Conservation (phyloP, 1,140 invertebrate genomes). For the Drosophila sucinea region DNA sequence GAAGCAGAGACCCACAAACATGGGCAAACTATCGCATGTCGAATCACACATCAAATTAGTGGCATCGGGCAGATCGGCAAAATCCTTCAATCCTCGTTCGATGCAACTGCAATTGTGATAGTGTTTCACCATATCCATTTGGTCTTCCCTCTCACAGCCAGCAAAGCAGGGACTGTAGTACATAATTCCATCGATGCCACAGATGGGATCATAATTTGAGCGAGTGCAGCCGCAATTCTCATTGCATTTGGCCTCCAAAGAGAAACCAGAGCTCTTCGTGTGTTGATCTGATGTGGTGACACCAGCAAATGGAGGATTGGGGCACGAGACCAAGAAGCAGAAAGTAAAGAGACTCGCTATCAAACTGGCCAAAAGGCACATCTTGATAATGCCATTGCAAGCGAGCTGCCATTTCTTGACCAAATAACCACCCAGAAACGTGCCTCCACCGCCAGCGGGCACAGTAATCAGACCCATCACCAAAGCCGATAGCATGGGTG, state of each 20-base stretch:
- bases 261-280: neutral
- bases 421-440: slow-evolving; percentile 91
- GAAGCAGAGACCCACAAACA: slow-evolving; percentile 88
- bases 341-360: slow-evolving; percentile 86
- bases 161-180: slow-evolving; percentile 94
- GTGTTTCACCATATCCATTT: slow-evolving; percentile 59
- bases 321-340: slow-evolving; percentile 89
- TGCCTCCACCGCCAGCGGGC: slow-evolving; percentile 90
- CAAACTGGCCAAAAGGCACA: slow-evolving; percentile 87
- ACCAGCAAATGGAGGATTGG: slow-evolving; percentile 89
- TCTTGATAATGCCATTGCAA: slow-evolving; percentile 90
- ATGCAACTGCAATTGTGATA: slow-evolving; percentile 86
- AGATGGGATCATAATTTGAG: slow-evolving; percentile 86
- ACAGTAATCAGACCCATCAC: slow-evolving; percentile 90
- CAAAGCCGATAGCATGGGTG: slow-evolving; percentile 88
- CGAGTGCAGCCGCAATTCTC: slow-evolving; percentile 86
- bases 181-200: slow-evolving; percentile 90
- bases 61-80: slow-evolving; percentile 26
- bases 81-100: slow-evolving; percentile 16
- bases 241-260: slow-evolving; percentile 84
- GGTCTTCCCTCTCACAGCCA: slow-evolving; percentile 86
- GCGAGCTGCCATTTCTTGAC: slow-evolving; percentile 89
- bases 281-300: slow-evolving; percentile 86
- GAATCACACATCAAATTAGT: slow-evolving; percentile 85
- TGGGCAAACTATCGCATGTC: slow-evolving; percentile 86